phyloP scores from a whole-genome alignment of 1,140 invertebrate genomes.

The Brachionus rotundiformis region DNA sequence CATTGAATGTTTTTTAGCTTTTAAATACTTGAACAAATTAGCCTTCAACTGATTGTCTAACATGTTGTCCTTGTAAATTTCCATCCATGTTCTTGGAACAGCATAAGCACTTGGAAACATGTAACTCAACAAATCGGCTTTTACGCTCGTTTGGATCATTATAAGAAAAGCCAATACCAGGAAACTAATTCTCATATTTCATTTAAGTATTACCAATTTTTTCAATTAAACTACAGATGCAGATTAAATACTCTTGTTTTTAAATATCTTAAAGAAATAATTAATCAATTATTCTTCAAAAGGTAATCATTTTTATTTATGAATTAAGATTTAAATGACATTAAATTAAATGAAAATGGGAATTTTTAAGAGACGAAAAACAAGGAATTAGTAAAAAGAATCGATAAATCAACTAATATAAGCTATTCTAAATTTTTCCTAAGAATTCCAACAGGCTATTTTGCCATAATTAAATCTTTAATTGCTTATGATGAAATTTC shows the following conservation, averaged over 20 bases:
- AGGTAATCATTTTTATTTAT: background rate
- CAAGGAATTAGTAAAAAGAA: background rate
- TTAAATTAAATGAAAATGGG: too few species aligned
- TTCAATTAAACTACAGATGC: background rate
- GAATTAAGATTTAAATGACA: background rate
- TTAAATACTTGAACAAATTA: conserved; percentile 28
- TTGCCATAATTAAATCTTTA: too few species aligned
- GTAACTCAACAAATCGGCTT: background rate
- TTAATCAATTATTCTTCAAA: background rate
- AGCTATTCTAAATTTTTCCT: too few species aligned
- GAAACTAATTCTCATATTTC: background rate
- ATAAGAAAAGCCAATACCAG: background rate
- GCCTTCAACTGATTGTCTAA: conserved; percentile 12
- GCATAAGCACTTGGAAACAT: background rate
- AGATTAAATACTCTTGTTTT: background rate
- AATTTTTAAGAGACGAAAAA: background rate
- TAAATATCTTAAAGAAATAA: background rate
- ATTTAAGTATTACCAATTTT: background rate
- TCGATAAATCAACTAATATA: conserved; percentile 3
- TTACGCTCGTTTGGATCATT: background rate
- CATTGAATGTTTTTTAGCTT: conserved; percentile 23
- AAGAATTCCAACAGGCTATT: background rate
- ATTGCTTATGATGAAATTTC: background rate
- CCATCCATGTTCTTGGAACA: background rate
- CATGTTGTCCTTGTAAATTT: conserved; percentile 35